Evolutionary conservation across 2,113 vertebrate species (phyloP), one percentile per base, ranked within the genome.

Genomic region (Brevimyrus niger): DNA sequence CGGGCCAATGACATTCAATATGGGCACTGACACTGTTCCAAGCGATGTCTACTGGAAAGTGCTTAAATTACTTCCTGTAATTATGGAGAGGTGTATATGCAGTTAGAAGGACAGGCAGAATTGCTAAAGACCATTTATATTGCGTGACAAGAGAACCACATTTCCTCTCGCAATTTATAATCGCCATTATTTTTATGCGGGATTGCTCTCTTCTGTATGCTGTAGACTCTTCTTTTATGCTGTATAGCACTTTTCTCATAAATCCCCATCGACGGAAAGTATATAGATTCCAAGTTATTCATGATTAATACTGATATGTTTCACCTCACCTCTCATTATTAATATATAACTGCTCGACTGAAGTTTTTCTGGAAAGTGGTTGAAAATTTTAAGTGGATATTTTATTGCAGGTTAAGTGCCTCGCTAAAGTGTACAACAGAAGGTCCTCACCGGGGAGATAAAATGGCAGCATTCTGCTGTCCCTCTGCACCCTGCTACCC

Each of bases 1-100:
- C 65, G 91, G 90, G 93, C 94, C 95, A 93, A 95, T 95, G 94
- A 94, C 93, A 93, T 94, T 90, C 86, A 88, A 90, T 92, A 89
- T 11, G 1, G 92, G 92, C 89, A 90, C 90, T 90, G 91, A 93
- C 93, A 91, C 86, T 92, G 92, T 93, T 92, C 93, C 91, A 88
- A 46, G 58, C 5, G 27, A 92, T 92, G 92, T 91, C 90, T 92
- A 90, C 86, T 87, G 65, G 89, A 85, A 94, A 87, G 44, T n/a
- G 23, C n/a, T 90, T 91, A 55, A 83, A 3, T 15, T 65, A 94
- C 73, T 17, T 55, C 80, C 87, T 85, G 91, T 92, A 94, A 92
- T 90, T 69, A 93, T 87, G 90, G 89, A 44, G 73, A 91, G 84
- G 90, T 87, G 61, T 48, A 51, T 82, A 46, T 31, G 83, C 88